A percentile compares a stretch with the other conserved stretches of the same genome.
Conservation (phyloP, 2,888 invertebrate genomes). For the Lasiommata megera region DNA sequence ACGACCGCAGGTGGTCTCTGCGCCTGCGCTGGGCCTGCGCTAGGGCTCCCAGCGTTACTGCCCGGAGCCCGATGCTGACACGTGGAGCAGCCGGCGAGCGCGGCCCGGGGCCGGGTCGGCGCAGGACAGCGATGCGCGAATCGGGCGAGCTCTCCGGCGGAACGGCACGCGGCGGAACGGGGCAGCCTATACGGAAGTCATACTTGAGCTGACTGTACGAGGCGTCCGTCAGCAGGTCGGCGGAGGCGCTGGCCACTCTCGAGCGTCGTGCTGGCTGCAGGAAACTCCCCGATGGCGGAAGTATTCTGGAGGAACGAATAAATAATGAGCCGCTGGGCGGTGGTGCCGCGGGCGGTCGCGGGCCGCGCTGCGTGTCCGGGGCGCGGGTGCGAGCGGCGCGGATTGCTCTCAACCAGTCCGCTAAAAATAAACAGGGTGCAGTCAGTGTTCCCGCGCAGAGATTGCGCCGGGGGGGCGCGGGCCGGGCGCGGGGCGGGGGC, state of each 20-base stretch:
- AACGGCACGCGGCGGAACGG: neutral
- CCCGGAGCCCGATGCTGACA: too few relatives aligned
- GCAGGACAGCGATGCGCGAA: neutral
- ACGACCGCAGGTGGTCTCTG: too few relatives aligned
- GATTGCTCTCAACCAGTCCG: conserved; percentile 57
- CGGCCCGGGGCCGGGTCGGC: neutral
- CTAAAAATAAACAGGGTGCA: conserved; percentile 61
- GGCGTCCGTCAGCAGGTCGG: too few relatives aligned
- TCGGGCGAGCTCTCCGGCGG: neutral
- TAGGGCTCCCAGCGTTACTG: too few relatives aligned
- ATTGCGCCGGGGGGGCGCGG: conserved; percentile 34
- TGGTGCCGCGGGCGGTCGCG: neutral
- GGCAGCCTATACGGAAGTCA: too few relatives aligned
- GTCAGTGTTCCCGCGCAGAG: conserved; percentile 39
- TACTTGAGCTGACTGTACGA: too few relatives aligned
- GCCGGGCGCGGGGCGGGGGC: conserved; percentile 15
- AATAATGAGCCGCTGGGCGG: too few relatives aligned
- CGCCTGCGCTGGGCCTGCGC: too few relatives aligned
- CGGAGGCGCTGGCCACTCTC: too few relatives aligned
- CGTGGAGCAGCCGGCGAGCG: neutral
- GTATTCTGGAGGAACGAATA: too few relatives aligned
- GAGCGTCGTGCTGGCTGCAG: too few relatives aligned
- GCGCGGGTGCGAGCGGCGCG: conserved; percentile 40
- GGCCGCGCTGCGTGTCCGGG: neutral
- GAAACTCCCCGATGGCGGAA: too few relatives aligned